Conservation (phyloP, 2,888 invertebrate genomes). For the Epirrhoe alternata region DNA sequence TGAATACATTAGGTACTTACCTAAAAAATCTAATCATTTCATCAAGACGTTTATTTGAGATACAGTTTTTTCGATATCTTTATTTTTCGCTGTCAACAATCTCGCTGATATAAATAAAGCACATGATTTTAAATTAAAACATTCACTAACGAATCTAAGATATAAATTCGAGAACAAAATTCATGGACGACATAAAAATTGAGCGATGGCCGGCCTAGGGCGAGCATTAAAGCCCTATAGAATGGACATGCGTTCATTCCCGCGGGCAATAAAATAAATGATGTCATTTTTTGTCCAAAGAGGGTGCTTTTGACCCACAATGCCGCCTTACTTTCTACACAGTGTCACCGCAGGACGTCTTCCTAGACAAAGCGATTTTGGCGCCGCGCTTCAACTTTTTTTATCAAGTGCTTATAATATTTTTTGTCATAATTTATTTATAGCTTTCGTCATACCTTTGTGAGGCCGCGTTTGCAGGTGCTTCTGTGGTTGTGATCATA, state of each 20-base stretch:
- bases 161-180: constrained; percentile 36
- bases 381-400: constrained; percentile 76
- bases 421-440: constrained; percentile 84
- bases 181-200: constrained; percentile 46
- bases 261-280: constrained; percentile 83
- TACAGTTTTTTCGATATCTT: neutral
- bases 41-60: too few species aligned
- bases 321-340: constrained; percentile 61
- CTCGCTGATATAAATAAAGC: neutral
- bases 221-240: constrained; percentile 78
- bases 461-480: constrained; percentile 77
- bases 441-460: constrained; percentile 76
- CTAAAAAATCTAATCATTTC: too few species aligned
- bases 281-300: constrained; percentile 82
- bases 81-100: neutral
- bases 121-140: constrained; percentile 22
- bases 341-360: constrained; percentile 72
- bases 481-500: constrained; percentile 70
- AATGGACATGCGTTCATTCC: constrained; percentile 83
- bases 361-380: constrained; percentile 78
- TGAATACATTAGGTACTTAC: too few species aligned
- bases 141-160: constrained; percentile 34
- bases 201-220: constrained; percentile 73
- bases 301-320: constrained; percentile 75
- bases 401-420: constrained; percentile 65